Evolutionary conservation across 2,797 vertebrate species (phyloP).

Genomic region (Limnodromus scolopaceus): DNA sequence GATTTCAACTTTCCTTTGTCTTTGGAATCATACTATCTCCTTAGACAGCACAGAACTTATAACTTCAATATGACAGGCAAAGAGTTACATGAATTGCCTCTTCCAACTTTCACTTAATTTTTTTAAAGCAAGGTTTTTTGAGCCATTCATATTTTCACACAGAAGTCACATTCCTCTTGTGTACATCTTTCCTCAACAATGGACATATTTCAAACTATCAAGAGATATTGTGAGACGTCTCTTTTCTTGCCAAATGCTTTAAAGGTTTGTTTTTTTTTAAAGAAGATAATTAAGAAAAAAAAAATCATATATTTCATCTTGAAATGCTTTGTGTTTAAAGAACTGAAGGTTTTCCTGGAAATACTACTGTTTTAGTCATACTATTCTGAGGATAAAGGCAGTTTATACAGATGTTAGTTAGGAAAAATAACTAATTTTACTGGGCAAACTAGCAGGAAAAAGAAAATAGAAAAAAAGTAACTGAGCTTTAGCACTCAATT

Average conservation of each 20-base stretch:
- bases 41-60: not conserved
- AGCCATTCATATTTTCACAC: not conserved
- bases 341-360: not conserved
- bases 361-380: not conserved
- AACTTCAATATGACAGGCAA: not conserved
- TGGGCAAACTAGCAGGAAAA: not conserved
- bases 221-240: not conserved
- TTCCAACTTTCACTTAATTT: not conserved
- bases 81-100: not conserved
- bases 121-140: not conserved
- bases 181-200: not conserved
- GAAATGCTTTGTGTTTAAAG: not conserved
- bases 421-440: not conserved
- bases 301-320: rapidly evolving
- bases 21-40: not conserved
- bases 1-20: not conserved
- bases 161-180: not conserved
- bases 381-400: not conserved
- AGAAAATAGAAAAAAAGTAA: not conserved
- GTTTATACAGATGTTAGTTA: not conserved
- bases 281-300: not conserved
- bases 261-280: not conserved
- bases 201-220: not conserved
- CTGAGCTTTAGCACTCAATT: not conserved
- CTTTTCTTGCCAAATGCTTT: not conserved